Evolutionary conservation across 1,140 invertebrate species (phyloP).

Genomic region (Liolophura sinensis): DNA sequence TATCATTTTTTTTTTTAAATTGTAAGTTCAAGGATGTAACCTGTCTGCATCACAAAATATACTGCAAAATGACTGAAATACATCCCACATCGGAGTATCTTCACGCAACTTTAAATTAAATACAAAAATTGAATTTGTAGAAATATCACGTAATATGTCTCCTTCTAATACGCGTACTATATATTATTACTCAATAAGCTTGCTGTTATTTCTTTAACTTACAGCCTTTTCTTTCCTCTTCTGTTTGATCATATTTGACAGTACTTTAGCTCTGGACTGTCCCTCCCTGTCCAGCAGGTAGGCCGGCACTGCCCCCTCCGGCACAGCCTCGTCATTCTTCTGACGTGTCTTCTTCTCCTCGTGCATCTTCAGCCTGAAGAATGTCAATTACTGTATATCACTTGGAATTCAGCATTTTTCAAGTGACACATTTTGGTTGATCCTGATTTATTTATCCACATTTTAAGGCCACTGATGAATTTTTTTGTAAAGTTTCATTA

Average conservation of each 20-base stretch:
- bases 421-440: background rate
- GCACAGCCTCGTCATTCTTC: conserved; percentile 75
- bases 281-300: conserved; percentile 96
- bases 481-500: no score
- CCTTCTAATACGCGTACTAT: no score
- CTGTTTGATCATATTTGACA: conserved; percentile 99
- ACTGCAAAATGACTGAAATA: no score
- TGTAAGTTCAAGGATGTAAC: no score
- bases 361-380: conserved; percentile 59
- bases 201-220: conserved; percentile 24
- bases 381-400: background rate
- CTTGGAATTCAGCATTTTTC: background rate
- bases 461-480: background rate
- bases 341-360: conserved; percentile 75
- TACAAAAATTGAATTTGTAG: no score
- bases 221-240: conserved; percentile 98
- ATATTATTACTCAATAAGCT: no score
- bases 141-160: no score
- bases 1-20: no score
- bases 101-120: no score
- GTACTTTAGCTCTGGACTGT: conserved; percentile 90
- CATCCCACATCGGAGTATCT: no score
- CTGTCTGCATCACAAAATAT: no score
- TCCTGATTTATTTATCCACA: background rate
- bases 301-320: conserved; percentile 91